Evolutionary conservation across 2,797 vertebrate genomes (phyloP).

Genomic region (Brachyalestes nurse): DNA sequence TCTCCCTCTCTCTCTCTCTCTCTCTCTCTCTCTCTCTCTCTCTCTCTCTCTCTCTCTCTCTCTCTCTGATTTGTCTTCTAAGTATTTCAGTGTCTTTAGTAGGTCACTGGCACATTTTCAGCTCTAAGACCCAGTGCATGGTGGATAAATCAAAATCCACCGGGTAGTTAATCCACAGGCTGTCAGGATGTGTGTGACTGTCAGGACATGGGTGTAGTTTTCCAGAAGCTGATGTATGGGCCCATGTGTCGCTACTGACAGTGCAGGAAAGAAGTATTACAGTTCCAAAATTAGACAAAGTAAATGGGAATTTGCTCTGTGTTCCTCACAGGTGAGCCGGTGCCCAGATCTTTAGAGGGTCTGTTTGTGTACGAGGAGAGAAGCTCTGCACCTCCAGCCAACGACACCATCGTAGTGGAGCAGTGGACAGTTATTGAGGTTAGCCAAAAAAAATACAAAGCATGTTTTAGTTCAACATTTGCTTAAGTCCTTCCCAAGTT

Average conservation of each 20-base stretch:
- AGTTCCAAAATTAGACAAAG: background rate
- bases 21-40: background rate
- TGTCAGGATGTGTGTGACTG: background rate
- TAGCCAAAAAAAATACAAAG: conserved; percentile 40
- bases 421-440: conserved; percentile 98
- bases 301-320: background rate
- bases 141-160: background rate
- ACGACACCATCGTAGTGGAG: conserved; percentile 96
- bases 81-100: conserved; percentile 66
- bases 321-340: conserved; percentile 83
- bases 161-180: background rate
- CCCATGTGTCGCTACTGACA: background rate
- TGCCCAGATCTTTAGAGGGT: conserved; percentile 91
- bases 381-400: conserved; percentile 81
- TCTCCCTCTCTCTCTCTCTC: background rate
- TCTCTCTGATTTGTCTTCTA: conserved; percentile 52
- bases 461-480: background rate
- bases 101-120: conserved; percentile 55
- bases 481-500: no score
- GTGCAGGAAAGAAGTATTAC: background rate
- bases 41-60: background rate
- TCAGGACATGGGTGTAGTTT: background rate
- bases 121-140: conserved; percentile 4
- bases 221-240: background rate
- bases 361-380: conserved; percentile 94